These are phyloP conservation scores for Luehdorfia chinensis DNA, from an alignment of 1,140 invertebrate species.

Conservation along the genomic window DNA sequence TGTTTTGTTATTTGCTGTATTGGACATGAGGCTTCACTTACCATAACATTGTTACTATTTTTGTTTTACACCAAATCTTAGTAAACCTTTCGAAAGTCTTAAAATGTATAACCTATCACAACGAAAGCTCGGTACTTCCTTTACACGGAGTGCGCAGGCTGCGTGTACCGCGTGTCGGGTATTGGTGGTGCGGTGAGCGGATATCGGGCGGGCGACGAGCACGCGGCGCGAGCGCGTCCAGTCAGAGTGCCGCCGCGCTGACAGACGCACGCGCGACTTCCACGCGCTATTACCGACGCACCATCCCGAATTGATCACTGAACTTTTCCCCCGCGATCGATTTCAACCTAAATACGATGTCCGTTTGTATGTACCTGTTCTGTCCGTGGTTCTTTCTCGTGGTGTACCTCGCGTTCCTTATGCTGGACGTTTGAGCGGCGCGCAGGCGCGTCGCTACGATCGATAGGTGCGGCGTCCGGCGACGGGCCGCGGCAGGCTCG, in stretches of 20 bases:
- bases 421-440: conserved; percentile 70
- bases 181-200: conserved; percentile 58
- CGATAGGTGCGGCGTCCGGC: conserved; percentile 39
- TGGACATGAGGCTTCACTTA: too few relatives aligned
- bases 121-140: too few relatives aligned
- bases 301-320: conserved; percentile 49
- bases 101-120: too few relatives aligned
- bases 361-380: conserved; percentile 74
- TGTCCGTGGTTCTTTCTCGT: conserved; percentile 76
- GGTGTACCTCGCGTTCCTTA: conserved; percentile 72
- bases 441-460: conserved; percentile 58
- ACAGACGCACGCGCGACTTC: conserved; percentile 63
- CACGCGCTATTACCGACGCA: conserved; percentile 46
- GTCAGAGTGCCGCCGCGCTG: conserved; percentile 74
- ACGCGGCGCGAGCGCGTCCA: conserved; percentile 68
- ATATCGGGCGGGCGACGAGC: conserved; percentile 60
- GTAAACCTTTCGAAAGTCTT: too few relatives aligned
- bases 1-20: too few relatives aligned
- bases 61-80: too few relatives aligned
- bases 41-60: too few relatives aligned
- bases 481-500: conserved; percentile 50
- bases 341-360: conserved; percentile 55
- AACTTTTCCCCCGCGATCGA: conserved; percentile 30
- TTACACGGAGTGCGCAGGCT: too few relatives aligned
- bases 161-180: too few relatives aligned